phyloP scores from a whole-genome alignment of 2,797 vertebrate genomes.

The Hypotaenidia philippensis region DNA sequence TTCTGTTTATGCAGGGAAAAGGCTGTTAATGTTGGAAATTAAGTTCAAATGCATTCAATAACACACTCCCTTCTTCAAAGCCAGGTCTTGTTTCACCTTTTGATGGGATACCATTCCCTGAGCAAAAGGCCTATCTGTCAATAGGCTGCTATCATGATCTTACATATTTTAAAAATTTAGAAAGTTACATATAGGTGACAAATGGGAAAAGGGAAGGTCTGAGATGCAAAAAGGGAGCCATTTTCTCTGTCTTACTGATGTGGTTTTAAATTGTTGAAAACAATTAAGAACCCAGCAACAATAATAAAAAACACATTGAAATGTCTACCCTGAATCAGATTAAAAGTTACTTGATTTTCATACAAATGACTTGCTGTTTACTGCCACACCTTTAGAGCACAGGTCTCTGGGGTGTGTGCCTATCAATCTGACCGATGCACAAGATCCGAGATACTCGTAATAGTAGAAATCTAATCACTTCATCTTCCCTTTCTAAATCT shows the following conservation, averaged over 20 bases:
- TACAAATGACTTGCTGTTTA: neutral
- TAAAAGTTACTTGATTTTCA: neutral
- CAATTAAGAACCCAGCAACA: neutral
- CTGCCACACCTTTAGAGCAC: neutral
- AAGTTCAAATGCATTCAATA: neutral
- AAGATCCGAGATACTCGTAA: neutral
- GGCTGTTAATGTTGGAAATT: conserved; percentile 32
- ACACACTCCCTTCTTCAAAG: neutral
- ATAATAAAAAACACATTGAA: neutral
- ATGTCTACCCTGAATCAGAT: neutral
- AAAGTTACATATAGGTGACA: neutral
- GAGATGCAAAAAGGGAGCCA: neutral
- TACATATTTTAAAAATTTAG: neutral
- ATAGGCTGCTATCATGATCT: neutral
- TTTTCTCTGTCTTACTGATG: neutral
- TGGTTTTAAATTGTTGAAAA: neutral
- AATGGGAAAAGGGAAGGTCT: neutral
- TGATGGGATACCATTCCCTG: neutral
- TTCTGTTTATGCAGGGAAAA: conserved; percentile 34
- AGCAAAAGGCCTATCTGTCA: neutral
- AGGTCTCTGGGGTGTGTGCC: neutral
- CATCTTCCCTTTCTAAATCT: neutral
- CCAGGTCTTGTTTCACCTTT: conserved; percentile 26
- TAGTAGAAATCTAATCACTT: neutral
- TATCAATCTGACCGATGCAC: neutral